A percentile compares a stretch with the other conserved stretches of the same genome.
Conservation (phyloP, 2,797 vertebrate species). For the Enteromius paludinosus region DNA sequence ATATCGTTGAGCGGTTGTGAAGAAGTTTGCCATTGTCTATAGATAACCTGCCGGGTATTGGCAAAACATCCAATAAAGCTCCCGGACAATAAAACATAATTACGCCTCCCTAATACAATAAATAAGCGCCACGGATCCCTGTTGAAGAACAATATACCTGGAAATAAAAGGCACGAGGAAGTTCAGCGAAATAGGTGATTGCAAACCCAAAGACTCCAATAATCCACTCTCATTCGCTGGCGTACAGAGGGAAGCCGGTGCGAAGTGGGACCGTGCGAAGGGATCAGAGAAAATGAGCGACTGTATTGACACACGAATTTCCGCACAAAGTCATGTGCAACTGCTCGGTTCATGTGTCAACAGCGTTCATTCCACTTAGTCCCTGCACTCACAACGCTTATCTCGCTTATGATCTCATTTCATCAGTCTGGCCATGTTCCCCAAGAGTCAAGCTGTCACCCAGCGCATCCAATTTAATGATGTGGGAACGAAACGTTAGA, state of each 20-base stretch:
- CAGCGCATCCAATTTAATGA: conserved; percentile 58
- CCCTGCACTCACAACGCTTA: conserved; percentile 79
- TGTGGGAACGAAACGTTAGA: conserved; percentile 19
- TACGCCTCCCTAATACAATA: not conserved
- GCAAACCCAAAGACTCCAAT: conserved; percentile 33
- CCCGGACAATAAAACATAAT: conserved; percentile 27
- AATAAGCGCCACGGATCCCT: not conserved
- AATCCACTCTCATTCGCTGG: conserved; percentile 45
- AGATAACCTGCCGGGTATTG: conserved; percentile 22
- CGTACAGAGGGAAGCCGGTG: conserved; percentile 61
- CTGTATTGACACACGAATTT: conserved; percentile 86
- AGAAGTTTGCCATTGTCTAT: not conserved
- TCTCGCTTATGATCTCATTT: conserved; percentile 78
- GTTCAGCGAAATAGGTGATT: conserved; percentile 30
- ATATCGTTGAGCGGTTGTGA: not conserved
- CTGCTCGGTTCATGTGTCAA: conserved; percentile 84
- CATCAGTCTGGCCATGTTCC: conserved; percentile 63
- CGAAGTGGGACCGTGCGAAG: conserved; percentile 71
- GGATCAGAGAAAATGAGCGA: conserved; percentile 83
- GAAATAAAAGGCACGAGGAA: conserved; percentile 33
- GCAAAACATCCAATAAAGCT: conserved; percentile 8
- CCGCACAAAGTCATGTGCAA: conserved; percentile 81
- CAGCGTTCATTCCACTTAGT: conserved; percentile 79
- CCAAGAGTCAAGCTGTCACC: conserved; percentile 77
- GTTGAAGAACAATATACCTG: conserved; percentile 30